A percentile compares a stretch with the other conserved stretches of the same genome.
Evolutionary conservation across 1,140 invertebrate species (phyloP).

Genomic region (Potamilus streckersoni): DNA sequence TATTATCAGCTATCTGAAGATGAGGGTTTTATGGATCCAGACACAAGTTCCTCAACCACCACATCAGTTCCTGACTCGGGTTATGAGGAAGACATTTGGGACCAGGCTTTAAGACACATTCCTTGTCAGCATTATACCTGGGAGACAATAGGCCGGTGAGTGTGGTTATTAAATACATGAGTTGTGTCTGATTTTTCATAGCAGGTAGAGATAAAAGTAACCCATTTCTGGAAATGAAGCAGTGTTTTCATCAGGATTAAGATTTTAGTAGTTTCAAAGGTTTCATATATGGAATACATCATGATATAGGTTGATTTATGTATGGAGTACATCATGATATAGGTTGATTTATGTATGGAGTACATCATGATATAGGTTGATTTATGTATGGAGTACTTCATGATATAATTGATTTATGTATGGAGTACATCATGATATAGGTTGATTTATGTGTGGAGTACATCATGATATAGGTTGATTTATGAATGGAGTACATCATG

Average conservation of each 20-base stretch:
- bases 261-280: background rate
- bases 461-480: too few species aligned
- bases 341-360: too few species aligned
- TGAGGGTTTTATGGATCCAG: slow-evolving; percentile 34
- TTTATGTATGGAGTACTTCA: too few species aligned
- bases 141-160: slow-evolving; percentile 49
- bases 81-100: slow-evolving; percentile 40
- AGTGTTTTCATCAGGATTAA: background rate
- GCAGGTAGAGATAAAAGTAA: background rate
- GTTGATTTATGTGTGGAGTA: too few species aligned
- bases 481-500: too few species aligned
- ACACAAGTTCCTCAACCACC: slow-evolving; percentile 10
- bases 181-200: background rate
- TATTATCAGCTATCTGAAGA: slow-evolving; percentile 39
- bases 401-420: too few species aligned
- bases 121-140: slow-evolving; percentile 43
- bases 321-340: slow-evolving; percentile 32
- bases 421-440: too few species aligned
- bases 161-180: background rate
- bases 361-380: too few species aligned
- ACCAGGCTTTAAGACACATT: slow-evolving; percentile 33
- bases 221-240: background rate
- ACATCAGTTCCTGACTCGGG: slow-evolving; percentile 12
- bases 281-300: background rate
- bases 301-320: too few species aligned